phyloP scores from a whole-genome alignment of 2,888 invertebrate genomes.

The Magallana nippona region DNA sequence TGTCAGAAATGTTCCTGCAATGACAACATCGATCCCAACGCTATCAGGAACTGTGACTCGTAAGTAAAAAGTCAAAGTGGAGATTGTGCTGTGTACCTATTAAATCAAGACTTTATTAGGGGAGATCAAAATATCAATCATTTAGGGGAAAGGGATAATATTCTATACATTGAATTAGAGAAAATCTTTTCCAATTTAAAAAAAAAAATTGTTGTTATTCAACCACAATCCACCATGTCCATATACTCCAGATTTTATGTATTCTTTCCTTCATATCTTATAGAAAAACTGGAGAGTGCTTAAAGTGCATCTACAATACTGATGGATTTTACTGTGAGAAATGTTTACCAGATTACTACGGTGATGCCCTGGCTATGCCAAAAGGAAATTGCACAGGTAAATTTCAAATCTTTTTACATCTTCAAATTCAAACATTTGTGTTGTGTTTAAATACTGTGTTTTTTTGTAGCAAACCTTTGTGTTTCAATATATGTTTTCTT shows the following conservation, averaged over 20 bases:
- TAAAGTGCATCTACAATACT: slow-evolving; percentile 97
- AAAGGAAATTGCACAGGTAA: slow-evolving; percentile 88
- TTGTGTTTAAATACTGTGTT: neutral
- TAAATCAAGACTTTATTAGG: no score
- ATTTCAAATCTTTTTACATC: neutral
- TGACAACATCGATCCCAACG: slow-evolving; percentile 89
- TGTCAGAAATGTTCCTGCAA: slow-evolving; percentile 82
- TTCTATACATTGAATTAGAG: no score
- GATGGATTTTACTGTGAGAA: slow-evolving; percentile 94
- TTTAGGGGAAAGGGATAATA: no score
- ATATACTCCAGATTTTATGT: no score
- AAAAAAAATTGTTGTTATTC: no score
- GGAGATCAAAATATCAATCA: no score
- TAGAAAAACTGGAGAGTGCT: slow-evolving; percentile 94
- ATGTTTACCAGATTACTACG: slow-evolving; percentile 95
- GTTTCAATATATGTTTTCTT: no score
- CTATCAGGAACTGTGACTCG: slow-evolving; percentile 96
- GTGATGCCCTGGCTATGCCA: slow-evolving; percentile 93
- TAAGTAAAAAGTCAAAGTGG: slow-evolving; percentile 59
- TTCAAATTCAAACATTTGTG: no score
- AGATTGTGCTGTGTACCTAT: neutral
- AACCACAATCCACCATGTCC: no score
- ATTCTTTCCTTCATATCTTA: neutral
- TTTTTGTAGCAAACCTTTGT: no score
- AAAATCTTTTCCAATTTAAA: no score